Percentiles rank a stretch among this genome's conserved stretches.
Conservation (phyloP, 1,140 invertebrate species). For the Heliconius melpomene region DNA sequence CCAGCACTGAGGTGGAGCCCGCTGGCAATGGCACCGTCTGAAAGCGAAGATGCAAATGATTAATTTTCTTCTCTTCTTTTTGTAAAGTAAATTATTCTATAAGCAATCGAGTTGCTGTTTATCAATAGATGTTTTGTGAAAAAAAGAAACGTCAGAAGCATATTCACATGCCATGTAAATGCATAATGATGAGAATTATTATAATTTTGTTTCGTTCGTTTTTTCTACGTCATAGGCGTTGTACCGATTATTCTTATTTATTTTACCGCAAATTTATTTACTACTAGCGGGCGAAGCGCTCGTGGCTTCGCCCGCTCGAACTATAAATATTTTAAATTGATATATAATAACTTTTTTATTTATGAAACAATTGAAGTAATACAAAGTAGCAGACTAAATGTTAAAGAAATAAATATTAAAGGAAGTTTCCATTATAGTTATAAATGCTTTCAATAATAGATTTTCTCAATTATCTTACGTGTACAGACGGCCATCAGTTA, state of each 20-base stretch:
- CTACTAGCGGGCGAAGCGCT: neutral
- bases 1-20: conserved; percentile 84
- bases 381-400: no score
- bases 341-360: no score
- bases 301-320: no score
- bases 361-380: no score
- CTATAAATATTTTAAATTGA: no score
- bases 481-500: neutral
- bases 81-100: conserved; percentile 15
- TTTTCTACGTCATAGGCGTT: neutral
- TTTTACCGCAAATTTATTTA: neutral
- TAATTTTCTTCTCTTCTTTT: conserved; percentile 27
- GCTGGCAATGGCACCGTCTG: conserved; percentile 88
- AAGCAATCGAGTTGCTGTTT: neutral
- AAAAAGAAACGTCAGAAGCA: conserved; percentile 50
- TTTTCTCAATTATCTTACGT: no score
- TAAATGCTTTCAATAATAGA: no score
- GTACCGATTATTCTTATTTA: neutral
- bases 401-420: no score
- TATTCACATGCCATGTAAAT: conserved; percentile 51
- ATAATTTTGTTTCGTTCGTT: conserved; percentile 32
- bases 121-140: conserved; percentile 37
- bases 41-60: conserved; percentile 71
- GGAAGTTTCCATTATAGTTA: no score
- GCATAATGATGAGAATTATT: conserved; percentile 63